These are phyloP conservation scores for Antennarius striatus DNA, from an alignment of 2,113 vertebrate species.

Conservation along the genomic window DNA sequence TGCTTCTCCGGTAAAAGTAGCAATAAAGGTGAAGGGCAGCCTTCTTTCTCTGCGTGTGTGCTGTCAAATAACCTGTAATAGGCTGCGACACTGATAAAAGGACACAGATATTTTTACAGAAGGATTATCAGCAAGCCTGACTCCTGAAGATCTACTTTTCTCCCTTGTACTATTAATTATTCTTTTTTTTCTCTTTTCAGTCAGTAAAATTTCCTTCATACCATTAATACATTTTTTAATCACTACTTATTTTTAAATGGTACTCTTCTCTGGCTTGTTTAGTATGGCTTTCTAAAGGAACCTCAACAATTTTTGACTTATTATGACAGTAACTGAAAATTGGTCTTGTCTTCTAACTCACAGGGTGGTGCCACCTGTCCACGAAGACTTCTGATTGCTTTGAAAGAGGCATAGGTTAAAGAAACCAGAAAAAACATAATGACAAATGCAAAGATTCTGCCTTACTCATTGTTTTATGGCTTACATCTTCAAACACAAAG, in stretches of 20 bases:
- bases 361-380: background rate
- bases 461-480: constrained; percentile 31
- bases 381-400: constrained; percentile 3
- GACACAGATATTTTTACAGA: constrained; percentile 40
- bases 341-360: constrained; percentile 2
- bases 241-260: background rate
- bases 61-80: constrained; percentile 17
- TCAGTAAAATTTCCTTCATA: background rate
- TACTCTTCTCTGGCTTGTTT: background rate
- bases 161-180: constrained; percentile 4
- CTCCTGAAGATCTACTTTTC: constrained; percentile 29
- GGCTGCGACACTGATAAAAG: constrained; percentile 15
- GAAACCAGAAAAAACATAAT: constrained; percentile 25
- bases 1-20: no score
- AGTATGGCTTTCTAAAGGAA: background rate
- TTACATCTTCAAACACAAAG: constrained; percentile 20
- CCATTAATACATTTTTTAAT: no score
- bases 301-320: background rate
- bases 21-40: background rate
- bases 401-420: constrained; percentile 14
- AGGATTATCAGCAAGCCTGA: constrained; percentile 25
- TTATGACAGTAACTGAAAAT: background rate
- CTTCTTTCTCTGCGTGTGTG: constrained; percentile 2
- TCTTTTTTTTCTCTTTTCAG: background rate
- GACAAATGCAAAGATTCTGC: constrained; percentile 51